Conservation (phyloP, 2,113 vertebrate genomes). For the Cygnus atratus region DNA sequence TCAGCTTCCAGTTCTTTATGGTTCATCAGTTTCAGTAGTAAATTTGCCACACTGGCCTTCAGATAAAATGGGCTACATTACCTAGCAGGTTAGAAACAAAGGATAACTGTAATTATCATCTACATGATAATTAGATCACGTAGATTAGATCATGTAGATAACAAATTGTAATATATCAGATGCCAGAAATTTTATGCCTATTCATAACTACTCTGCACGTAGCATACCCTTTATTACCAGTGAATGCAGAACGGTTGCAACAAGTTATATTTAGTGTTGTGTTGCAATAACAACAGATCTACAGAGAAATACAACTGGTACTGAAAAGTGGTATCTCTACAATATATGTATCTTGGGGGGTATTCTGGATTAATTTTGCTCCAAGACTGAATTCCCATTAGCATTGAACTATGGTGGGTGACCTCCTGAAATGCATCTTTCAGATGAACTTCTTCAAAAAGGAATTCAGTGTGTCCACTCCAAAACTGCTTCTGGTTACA, state of each 20-base stretch:
- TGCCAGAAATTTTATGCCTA: neutral
- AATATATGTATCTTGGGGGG: neutral
- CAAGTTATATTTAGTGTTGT: neutral
- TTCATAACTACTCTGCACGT: neutral
- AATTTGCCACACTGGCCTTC: neutral
- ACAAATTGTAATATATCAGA: neutral
- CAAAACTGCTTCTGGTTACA: neutral
- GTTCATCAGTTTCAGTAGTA: constrained; percentile 23
- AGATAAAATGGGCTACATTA: constrained; percentile 19
- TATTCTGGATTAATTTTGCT: neutral
- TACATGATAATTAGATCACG: neutral
- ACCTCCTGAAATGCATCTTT: neutral
- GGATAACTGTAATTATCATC: neutral
- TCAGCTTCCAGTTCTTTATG: neutral
- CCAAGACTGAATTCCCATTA: neutral
- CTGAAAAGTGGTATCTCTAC: neutral
- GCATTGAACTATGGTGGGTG: neutral
- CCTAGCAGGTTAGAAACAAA: constrained; percentile 21
- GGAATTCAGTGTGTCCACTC: neutral
- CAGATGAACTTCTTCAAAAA: neutral
- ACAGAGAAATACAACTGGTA: neutral
- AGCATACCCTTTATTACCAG: neutral
- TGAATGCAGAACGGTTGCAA: neutral
- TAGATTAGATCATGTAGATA: neutral
- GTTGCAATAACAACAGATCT: neutral